phyloP scores from a whole-genome alignment of 2,888 invertebrate species.

The Agrypnus murinus region DNA sequence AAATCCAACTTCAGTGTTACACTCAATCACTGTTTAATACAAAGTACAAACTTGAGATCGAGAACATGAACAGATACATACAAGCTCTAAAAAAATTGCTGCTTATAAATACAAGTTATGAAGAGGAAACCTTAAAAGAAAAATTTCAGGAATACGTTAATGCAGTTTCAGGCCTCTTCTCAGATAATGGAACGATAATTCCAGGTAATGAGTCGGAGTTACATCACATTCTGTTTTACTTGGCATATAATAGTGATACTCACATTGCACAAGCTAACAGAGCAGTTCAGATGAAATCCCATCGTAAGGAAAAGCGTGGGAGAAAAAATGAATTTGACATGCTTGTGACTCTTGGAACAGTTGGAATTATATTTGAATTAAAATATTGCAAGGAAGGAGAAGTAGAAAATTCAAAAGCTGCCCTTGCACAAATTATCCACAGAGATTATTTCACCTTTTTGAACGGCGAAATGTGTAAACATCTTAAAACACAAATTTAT shows the following conservation, averaged over 20 bases:
- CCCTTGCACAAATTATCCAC: not conserved
- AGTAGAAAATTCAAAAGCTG: conserved; percentile 3
- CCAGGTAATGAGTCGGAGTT: conserved; percentile 6
- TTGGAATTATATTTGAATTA: too few relatives aligned
- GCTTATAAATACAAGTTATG: not conserved
- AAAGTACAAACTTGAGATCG: not conserved
- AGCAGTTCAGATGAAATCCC: not conserved
- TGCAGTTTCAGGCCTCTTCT: not conserved
- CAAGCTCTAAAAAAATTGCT: not conserved
- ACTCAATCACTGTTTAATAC: not conserved
- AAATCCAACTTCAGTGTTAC: not conserved
- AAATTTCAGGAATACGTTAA: not conserved
- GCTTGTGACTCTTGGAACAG: not conserved
- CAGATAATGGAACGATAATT: conserved; percentile 5
- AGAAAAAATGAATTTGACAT: not conserved
- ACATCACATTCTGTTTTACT: conserved; percentile 4
- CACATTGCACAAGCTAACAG: conserved; percentile 3
- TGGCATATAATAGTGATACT: not conserved
- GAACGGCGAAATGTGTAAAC: not conserved
- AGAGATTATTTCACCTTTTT: not conserved
- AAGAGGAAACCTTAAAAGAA: conserved; percentile 8
- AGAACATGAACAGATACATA: not conserved
- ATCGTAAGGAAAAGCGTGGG: not conserved
- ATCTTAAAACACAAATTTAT: not conserved
- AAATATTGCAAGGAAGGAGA: too few relatives aligned